Conservation (phyloP, 2,888 invertebrate species). For the Pterostichus niger region DNA sequence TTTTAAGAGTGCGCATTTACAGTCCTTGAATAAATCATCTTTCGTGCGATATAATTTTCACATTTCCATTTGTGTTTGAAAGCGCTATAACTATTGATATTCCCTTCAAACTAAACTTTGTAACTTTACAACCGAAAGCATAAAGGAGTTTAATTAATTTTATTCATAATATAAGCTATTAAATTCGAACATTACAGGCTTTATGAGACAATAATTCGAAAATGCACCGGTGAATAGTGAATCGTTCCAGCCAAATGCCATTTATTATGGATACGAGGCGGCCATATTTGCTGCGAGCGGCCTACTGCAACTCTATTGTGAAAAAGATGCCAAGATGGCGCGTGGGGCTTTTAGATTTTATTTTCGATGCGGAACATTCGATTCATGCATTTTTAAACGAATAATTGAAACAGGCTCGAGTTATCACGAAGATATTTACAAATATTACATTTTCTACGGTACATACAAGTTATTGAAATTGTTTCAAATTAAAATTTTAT, state of each 20-base stretch:
- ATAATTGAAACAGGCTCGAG: too few species aligned
- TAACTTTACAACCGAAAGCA: constrained; percentile 68
- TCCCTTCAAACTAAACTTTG: constrained; percentile 67
- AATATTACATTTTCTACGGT: too few species aligned
- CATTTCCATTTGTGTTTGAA: constrained; percentile 64
- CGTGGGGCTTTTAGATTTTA: background rate
- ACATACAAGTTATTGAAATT: too few species aligned
- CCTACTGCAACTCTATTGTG: background rate
- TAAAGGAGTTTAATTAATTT: constrained; percentile 69
- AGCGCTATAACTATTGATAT: constrained; percentile 66
- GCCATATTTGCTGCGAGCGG: constrained; percentile 31
- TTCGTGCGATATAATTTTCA: constrained; percentile 56
- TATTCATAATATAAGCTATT: constrained; percentile 67
- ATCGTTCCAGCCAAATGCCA: constrained; percentile 61
- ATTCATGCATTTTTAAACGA: constrained; percentile 28
- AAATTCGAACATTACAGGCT: constrained; percentile 64
- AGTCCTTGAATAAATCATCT: constrained; percentile 46
- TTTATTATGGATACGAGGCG: constrained; percentile 60
- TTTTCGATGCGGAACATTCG: background rate
- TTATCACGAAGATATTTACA: too few species aligned
- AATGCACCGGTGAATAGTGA: constrained; percentile 63
- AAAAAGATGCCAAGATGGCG: background rate
- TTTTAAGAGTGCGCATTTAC: constrained; percentile 35
- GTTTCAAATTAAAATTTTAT: too few species aligned
- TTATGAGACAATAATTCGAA: constrained; percentile 67